Evolutionary conservation across 2,888 invertebrate genomes (phyloP), one percentile per base, ranked within the genome.

Genomic region (Drosophila parthenogenetica): DNA sequence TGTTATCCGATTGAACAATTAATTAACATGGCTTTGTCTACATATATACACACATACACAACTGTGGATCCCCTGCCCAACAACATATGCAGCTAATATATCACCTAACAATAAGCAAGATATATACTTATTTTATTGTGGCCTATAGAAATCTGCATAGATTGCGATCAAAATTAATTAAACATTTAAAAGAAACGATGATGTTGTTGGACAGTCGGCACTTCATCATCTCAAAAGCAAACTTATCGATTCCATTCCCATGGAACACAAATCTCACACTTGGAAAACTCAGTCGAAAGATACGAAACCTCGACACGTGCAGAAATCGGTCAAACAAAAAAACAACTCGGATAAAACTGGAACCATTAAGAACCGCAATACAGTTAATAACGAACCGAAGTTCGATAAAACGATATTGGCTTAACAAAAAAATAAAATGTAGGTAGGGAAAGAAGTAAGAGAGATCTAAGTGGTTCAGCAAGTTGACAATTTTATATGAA

Each of bases 1-100:
- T 61, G 69, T 74, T 86, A 86, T 86, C 85, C 85, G 85, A 86
- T 86, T 77, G 61, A 68, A 69, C 88, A 89, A 89, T 86, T 86
- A 86, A 86, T 86, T 86, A 81, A 73, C 69, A 61, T 64, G 72
- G 74, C 70, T 81, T 77, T 88, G 64, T 68, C 43, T 54, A 35
- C 35, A 48, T 39, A 35, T 16, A 50, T 58, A 7, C 60, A 53
- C 29, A 39, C 14, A 54, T 46, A 53, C 60, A 43, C 7, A 29
- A 14, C 25, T 49, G 29, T 43, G n/a, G 13, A 49, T 22, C 0
- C 25, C 17, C 13, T 29, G 29, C 17, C 49, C 8, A 17, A 32
- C 43, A 42, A 32, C 43, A 35, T 51, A 32, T 39, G 22, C 53
- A 45, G 37, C 46, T 49, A 29, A 29, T 29, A 29, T 32, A 57